Conservation (phyloP, 53 echinoderm and acorn worm genomes). For the Apostichopus leukothele region DNA sequence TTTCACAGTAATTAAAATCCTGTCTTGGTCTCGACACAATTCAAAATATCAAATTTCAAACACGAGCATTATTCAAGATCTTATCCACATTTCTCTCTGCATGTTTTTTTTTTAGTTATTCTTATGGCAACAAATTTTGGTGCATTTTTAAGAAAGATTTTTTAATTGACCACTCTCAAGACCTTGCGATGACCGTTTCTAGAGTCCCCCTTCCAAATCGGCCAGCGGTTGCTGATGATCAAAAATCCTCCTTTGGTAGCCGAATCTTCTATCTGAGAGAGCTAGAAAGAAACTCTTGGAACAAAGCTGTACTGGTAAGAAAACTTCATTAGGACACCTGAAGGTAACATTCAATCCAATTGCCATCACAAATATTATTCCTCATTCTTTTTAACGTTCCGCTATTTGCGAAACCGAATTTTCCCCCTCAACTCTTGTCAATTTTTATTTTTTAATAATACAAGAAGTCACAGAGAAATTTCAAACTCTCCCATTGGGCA, state of each 20-base stretch:
- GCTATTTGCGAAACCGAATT: no score
- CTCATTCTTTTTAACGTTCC: no score
- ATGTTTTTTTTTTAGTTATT: no score
- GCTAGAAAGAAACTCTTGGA: constrained; percentile 39
- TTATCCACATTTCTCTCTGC: no score
- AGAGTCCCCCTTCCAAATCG: constrained; percentile 27
- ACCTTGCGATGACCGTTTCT: neutral
- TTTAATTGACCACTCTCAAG: neutral
- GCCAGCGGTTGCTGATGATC: constrained; percentile 76
- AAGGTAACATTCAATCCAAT: constrained; percentile 4
- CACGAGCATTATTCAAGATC: no score
- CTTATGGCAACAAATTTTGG: neutral
- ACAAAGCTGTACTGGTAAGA: constrained; percentile 45
- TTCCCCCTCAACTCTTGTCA: no score
- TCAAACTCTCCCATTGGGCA: no score
- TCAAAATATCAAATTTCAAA: no score
- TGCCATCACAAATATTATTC: constrained; percentile 4
- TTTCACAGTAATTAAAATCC: no score
- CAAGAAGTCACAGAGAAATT: no score
- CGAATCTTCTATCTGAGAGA: constrained; percentile 43
- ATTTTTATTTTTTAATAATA: no score
- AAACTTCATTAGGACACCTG: constrained; percentile 39
- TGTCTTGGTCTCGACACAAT: no score
- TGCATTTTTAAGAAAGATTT: neutral
- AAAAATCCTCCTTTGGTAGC: constrained; percentile 94